A percentile compares a stretch with the other conserved stretches of the same genome.
These are phyloP conservation scores for Eutrigla gurnardus DNA, from an alignment of 2,797 vertebrate species.

Conservation along the genomic window DNA sequence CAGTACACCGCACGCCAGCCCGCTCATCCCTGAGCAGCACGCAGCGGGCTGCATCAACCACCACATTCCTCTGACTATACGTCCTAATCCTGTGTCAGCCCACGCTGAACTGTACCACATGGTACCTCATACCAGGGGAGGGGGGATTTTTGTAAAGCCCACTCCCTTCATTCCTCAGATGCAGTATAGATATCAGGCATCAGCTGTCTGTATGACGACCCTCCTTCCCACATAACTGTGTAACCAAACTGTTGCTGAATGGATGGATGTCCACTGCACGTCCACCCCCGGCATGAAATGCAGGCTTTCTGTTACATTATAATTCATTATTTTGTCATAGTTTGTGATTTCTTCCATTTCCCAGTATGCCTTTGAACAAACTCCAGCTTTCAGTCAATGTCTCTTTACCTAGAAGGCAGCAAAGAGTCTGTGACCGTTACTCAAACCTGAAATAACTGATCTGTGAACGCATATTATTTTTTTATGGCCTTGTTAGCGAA, in stretches of 20 bases:
- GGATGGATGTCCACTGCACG: too few relatives aligned
- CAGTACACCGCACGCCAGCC: conserved; percentile 70
- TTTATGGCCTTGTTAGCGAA: too few relatives aligned
- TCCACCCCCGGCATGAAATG: not conserved
- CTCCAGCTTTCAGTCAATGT: not conserved
- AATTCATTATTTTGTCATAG: too few relatives aligned
- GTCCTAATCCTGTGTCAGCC: conserved; percentile 18
- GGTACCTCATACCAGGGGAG: conserved; percentile 15
- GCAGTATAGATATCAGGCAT: conserved; percentile 3
- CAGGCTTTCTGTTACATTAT: not conserved
- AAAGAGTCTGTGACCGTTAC: too few relatives aligned
- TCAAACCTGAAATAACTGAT: too few relatives aligned
- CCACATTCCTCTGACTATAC: conserved; percentile 43
- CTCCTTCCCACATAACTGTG: too few relatives aligned
- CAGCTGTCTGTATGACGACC: conserved; percentile 12
- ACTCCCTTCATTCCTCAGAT: conserved; percentile 53
- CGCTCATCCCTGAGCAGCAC: conserved; percentile 47
- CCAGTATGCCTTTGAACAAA: not conserved
- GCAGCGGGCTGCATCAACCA: conserved; percentile 30
- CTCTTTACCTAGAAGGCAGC: too few relatives aligned
- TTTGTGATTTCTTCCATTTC: not conserved
- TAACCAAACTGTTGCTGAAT: too few relatives aligned
- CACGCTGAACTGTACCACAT: conserved; percentile 30
- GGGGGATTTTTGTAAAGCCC: conserved; percentile 23
- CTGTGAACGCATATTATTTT: too few relatives aligned